These are phyloP conservation scores for Dreissena rostriformis DNA, from an alignment of 1,140 invertebrate genomes.

Conservation along the genomic window DNA sequence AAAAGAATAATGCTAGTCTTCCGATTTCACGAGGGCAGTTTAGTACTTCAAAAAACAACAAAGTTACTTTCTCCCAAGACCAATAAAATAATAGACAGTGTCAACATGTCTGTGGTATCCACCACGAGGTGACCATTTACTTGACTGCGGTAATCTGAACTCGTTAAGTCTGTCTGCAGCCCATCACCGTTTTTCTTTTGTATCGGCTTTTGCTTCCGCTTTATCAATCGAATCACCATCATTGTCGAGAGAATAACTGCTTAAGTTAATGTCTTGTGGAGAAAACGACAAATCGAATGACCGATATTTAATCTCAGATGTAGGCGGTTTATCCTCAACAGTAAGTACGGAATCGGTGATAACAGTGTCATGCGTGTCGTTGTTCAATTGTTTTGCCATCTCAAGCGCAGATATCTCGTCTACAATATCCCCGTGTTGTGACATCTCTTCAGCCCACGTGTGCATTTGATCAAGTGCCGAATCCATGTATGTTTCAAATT, in stretches of 20 bases:
- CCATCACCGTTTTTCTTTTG: neutral
- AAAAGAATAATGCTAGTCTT: no score
- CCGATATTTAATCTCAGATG: neutral
- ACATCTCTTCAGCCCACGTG: neutral
- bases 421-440: neutral
- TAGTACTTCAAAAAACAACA: no score
- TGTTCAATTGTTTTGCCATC: neutral
- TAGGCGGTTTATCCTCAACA: no score
- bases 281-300: neutral
- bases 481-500: neutral
- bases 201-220: neutral
- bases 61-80: neutral
- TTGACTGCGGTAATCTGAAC: neutral
- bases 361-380: neutral
- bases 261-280: neutral
- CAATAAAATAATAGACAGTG: neutral
- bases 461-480: neutral
- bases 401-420: neutral
- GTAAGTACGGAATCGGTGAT: neutral
- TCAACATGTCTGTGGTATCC: neutral
- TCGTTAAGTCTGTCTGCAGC: neutral
- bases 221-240: neutral
- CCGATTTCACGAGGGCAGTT: no score
- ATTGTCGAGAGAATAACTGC: neutral
- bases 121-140: neutral